These are phyloP conservation scores for Xanthorhoe designata DNA, from an alignment of 2,888 invertebrate genomes.

Conservation along the genomic window DNA sequence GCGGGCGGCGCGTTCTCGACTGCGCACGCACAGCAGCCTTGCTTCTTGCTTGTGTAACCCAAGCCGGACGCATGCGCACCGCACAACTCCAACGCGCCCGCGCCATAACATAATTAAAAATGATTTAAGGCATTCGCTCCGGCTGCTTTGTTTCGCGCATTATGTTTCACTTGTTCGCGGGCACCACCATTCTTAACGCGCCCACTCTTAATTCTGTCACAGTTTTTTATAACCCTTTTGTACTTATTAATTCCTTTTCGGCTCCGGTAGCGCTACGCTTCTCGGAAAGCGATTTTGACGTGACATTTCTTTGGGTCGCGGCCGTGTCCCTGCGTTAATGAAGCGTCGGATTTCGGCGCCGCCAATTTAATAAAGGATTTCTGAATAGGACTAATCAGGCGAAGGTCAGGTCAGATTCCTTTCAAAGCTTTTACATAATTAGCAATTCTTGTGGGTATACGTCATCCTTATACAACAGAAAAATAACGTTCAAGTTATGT, in stretches of 20 bases:
- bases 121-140: slow-evolving; percentile 86
- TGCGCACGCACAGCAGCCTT: slow-evolving; percentile 45
- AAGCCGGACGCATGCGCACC: slow-evolving; percentile 52
- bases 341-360: slow-evolving; percentile 81
- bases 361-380: slow-evolving; percentile 64
- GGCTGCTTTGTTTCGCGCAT: slow-evolving; percentile 86
- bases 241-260: slow-evolving; percentile 83
- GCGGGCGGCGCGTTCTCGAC: slow-evolving; percentile 43
- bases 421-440: slow-evolving; percentile 54
- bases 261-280: slow-evolving; percentile 83
- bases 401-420: slow-evolving; percentile 58
- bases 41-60: slow-evolving; percentile 49
- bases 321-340: slow-evolving; percentile 78
- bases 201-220: slow-evolving; percentile 84
- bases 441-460: slow-evolving; percentile 45
- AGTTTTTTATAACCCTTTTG: slow-evolving; percentile 84
- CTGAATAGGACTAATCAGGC: slow-evolving; percentile 61
- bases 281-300: slow-evolving; percentile 81
- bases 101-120: slow-evolving; percentile 86
- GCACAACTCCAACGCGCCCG: slow-evolving; percentile 57
- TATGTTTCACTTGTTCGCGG: slow-evolving; percentile 85
- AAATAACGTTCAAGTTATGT: slow-evolving; percentile 12
- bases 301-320: slow-evolving; percentile 79
- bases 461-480: slow-evolving; percentile 37
- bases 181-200: slow-evolving; percentile 78